Evolutionary conservation across 2,888 invertebrate species (phyloP), one percentile per base, ranked within the genome.

Genomic region (Tubulanus polymorphus): DNA sequence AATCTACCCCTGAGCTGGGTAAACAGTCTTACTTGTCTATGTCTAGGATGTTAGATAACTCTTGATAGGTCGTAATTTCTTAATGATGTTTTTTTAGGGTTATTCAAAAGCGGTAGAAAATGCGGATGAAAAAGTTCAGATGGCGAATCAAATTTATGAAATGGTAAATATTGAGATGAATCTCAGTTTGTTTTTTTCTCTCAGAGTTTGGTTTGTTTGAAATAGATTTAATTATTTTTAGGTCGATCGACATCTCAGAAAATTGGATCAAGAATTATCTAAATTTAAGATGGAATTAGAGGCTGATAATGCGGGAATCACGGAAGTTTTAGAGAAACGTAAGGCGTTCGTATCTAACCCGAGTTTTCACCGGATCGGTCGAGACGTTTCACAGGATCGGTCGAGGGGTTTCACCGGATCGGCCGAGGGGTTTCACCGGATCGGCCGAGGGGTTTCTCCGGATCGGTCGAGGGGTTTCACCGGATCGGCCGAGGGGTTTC

Each of bases 211-310:
- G 37, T 37, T 56, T 37, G n/a, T 32, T 12, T 32, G n/a, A 32
- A 32, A n/a, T 32, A 32, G 10, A 32, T 32, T 10, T 32, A 32
- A 32, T 32, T 32, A 12, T 3, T 63, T 63, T 1, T 59, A 80
- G 80, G 77, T 96, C 53, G 93, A 94, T 74, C 86, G 93, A 73
- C 95, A 96, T 81, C 83, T 93, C 70, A 83, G 93, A 58, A 86
- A 91, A 77, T 82, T 99, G 53, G 92, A 90, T 82, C 84, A 84
- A 79, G 99, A 99, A 78, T 81, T 96, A 51, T 90, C 92, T 67
- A 97, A 99, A 79, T 99, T 99, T 80, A 97, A 97, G 81, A 92
- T 95, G 85, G 99, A 99, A 81, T 80, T 99, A 57, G 99, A 99
- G 81, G 97, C 97, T 1, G 99, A 99, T 79, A 93, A 96, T 83